These are phyloP conservation scores for Megaptera novaeangliae DNA, from an alignment of 2,113 vertebrate species.

Conservation along the genomic window DNA sequence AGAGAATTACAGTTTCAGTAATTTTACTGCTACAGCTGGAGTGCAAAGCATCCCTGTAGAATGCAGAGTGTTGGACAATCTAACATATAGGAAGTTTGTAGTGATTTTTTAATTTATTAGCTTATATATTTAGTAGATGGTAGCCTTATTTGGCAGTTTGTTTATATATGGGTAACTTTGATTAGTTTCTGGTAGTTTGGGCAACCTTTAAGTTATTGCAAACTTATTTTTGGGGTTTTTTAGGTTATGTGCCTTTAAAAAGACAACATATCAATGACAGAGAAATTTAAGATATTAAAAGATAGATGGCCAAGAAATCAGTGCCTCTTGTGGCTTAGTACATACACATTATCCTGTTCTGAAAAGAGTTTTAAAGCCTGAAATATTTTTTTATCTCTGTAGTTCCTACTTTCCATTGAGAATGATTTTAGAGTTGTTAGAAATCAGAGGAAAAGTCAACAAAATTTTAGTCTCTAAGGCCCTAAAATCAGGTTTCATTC, in stretches of 20 bases:
- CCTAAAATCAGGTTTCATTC: not conserved
- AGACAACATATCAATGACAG: not conserved
- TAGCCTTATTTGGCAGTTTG: conserved; percentile 34
- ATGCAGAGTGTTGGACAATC: conserved; percentile 25
- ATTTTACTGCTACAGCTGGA: conserved; percentile 85
- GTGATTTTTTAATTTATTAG: conserved; percentile 53
- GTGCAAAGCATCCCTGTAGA: conserved; percentile 64
- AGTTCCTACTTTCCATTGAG: conserved; percentile 22
- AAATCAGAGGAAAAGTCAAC: not conserved
- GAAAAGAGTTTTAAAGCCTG: not conserved
- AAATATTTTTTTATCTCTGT: not conserved
- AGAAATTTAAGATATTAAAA: conserved; percentile 30
- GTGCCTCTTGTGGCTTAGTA: not conserved
- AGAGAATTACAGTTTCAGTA: conserved; percentile 86
- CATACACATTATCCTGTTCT: not conserved
- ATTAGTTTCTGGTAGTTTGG: not conserved
- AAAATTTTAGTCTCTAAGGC: conserved; percentile 19
- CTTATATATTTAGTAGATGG: not conserved
- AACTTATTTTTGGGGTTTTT: not conserved
- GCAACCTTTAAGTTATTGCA: not conserved
- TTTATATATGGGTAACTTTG: not conserved
- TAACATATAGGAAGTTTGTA: conserved; percentile 60
- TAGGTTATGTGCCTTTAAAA: not conserved
- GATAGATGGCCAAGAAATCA: not conserved
- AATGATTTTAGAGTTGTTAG: not conserved